These are phyloP conservation scores for Megaptera novaeangliae DNA, from an alignment of 2,113 vertebrate species.

Conservation along the genomic window DNA sequence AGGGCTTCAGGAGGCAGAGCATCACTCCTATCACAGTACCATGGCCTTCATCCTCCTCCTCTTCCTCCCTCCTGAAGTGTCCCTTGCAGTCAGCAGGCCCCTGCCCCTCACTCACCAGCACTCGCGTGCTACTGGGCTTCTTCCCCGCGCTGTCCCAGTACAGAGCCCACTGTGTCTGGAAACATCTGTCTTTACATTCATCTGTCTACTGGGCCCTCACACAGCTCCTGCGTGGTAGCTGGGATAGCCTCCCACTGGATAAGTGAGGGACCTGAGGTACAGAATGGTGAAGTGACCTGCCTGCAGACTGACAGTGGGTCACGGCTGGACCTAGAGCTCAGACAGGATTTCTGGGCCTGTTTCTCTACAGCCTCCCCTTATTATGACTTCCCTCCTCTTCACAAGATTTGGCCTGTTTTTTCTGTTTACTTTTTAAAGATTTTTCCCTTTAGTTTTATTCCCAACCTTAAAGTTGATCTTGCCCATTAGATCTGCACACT, in stretches of 20 bases:
- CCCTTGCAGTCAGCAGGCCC: too few species aligned
- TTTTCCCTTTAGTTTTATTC: not conserved
- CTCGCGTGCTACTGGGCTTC: not conserved
- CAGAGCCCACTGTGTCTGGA: not conserved
- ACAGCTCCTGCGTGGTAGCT: conserved; percentile 55
- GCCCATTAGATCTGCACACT: not conserved
- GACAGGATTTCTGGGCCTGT: not conserved
- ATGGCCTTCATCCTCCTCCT: not conserved
- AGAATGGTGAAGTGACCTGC: not conserved
- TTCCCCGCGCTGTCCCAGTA: not conserved
- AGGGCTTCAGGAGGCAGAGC: not conserved
- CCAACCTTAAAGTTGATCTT: not conserved
- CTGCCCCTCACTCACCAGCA: not conserved
- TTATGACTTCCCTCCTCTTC: not conserved
- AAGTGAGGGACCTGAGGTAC: conserved; percentile 1
- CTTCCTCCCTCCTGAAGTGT: not conserved
- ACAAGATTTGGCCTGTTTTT: not conserved
- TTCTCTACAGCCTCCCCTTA: not conserved
- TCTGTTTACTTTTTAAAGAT: not conserved
- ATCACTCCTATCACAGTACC: not conserved
- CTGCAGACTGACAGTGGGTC: not conserved
- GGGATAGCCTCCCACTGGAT: not conserved
- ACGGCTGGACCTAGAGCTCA: not conserved
- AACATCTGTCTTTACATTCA: not conserved
- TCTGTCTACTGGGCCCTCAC: not conserved